Evolutionary conservation across 2,888 invertebrate genomes (phyloP).

Genomic region (Gastrophysa polygoni): DNA sequence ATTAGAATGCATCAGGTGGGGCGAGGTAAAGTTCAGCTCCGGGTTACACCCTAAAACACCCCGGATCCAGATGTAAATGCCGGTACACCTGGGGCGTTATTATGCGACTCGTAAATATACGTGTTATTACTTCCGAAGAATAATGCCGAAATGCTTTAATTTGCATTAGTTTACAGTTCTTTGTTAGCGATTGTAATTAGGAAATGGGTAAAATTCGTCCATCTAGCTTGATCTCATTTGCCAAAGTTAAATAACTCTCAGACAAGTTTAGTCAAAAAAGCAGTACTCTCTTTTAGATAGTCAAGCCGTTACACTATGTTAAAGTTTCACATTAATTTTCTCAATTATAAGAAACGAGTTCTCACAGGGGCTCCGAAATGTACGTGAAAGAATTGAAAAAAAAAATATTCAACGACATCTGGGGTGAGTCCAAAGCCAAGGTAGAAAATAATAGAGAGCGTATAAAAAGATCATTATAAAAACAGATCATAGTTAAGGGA

Average conservation of each 20-base stretch:
- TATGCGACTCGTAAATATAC: conserved; percentile 12
- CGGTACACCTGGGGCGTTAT: conserved; percentile 34
- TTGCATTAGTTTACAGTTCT: conserved; percentile 10
- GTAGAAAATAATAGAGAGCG: conserved; percentile 9
- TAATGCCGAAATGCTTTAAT: conserved; percentile 3
- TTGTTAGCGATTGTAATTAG: conserved; percentile 7
- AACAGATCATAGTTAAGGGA: conserved; percentile 25
- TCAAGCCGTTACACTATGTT: background rate
- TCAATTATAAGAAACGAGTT: background rate
- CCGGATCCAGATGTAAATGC: conserved; percentile 47
- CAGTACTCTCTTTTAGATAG: no score
- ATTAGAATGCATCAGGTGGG: conserved; percentile 37
- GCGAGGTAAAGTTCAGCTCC: conserved; percentile 36
- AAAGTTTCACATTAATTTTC: background rate
- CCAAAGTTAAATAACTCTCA: no score
- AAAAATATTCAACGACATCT: conserved; percentile 20
- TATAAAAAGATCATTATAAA: background rate
- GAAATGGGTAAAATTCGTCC: background rate
- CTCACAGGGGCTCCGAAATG: background rate
- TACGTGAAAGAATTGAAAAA: conserved; percentile 13
- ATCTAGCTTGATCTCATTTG: no score
- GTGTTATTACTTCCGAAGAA: background rate
- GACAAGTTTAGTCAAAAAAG: no score
- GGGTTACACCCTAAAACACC: conserved; percentile 43
- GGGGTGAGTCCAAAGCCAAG: conserved; percentile 4